A percentile compares a stretch with the other conserved stretches of the same genome.
These are phyloP conservation scores for Tipula helvola DNA, from an alignment of 2,888 invertebrate species.

Conservation along the genomic window DNA sequence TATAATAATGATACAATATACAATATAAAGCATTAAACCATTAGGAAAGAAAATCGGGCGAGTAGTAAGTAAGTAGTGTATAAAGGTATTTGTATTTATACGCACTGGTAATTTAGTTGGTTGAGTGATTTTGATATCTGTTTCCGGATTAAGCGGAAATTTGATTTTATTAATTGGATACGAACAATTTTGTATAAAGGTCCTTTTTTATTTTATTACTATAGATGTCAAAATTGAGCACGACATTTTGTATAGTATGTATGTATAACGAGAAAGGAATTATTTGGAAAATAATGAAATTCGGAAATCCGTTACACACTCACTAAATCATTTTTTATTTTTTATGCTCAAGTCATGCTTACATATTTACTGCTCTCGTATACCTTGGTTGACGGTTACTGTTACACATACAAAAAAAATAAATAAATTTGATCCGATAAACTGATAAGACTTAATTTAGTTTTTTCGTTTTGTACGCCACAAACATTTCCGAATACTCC, in stretches of 20 bases:
- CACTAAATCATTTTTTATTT: neutral
- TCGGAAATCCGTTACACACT: slow-evolving; percentile 4
- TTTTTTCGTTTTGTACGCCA: neutral
- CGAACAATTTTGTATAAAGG: neutral
- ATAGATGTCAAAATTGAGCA: neutral
- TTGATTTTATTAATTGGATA: neutral
- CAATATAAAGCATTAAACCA: too few species aligned
- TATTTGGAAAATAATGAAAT: neutral
- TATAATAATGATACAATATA: neutral
- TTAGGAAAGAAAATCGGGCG: neutral
- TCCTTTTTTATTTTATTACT: neutral
- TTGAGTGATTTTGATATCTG: neutral
- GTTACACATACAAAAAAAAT: neutral
- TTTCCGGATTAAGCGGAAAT: neutral
- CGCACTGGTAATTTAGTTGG: neutral
- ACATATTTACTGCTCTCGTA: neutral
- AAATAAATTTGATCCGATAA: neutral
- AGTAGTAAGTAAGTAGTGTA: neutral
- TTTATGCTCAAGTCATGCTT: neutral
- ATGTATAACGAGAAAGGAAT: neutral
- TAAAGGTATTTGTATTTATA: neutral
- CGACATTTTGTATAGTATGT: neutral
- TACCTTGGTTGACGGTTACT: neutral
- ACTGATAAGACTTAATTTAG: neutral
- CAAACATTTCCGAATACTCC: neutral